Percentiles rank a stretch among this genome's conserved stretches.
These are phyloP conservation scores for Sebastes baramenuke DNA, from an alignment of 2,797 vertebrate species.

Conservation along the genomic window DNA sequence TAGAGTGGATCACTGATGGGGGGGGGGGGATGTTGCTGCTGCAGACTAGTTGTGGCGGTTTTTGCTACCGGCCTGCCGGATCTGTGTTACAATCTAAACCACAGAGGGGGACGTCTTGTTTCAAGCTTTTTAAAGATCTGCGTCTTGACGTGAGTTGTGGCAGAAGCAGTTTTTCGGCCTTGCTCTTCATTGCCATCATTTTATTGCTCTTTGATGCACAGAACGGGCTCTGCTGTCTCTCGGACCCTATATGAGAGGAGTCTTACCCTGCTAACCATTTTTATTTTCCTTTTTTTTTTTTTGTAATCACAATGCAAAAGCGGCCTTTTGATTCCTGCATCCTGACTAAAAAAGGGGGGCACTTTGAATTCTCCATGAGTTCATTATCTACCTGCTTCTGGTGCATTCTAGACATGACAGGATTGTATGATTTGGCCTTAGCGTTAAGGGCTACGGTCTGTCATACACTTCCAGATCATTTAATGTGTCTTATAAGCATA, in stretches of 20 bases:
- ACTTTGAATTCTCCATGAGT: slow-evolving; percentile 74
- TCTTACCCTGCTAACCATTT: slow-evolving; percentile 42
- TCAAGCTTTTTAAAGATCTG: slow-evolving; percentile 28
- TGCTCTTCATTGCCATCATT: slow-evolving; percentile 31
- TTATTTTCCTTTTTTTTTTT: slow-evolving; percentile 27
- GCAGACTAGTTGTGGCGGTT: slow-evolving; percentile 19
- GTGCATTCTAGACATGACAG: slow-evolving; percentile 56
- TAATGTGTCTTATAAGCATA: slow-evolving; percentile 67
- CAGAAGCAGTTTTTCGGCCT: slow-evolving; percentile 16
- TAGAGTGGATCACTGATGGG: slow-evolving; percentile 37
- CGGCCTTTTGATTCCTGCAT: slow-evolving; percentile 81
- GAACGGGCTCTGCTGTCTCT: slow-evolving; percentile 38
- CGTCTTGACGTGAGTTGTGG: slow-evolving; percentile 26
- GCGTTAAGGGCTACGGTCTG: slow-evolving; percentile 43
- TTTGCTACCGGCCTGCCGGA: neutral
- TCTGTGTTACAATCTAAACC: slow-evolving; percentile 18
- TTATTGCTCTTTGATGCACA: slow-evolving; percentile 32
- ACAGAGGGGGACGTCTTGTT: slow-evolving; percentile 7
- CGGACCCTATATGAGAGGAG: slow-evolving; percentile 25
- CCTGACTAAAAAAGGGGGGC: slow-evolving; percentile 70
- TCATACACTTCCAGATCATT: slow-evolving; percentile 59
- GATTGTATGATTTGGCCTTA: slow-evolving; percentile 57
- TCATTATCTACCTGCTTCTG: slow-evolving; percentile 70
- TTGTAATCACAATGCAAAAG: slow-evolving; percentile 64
- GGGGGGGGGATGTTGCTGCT: slow-evolving; percentile 6